phyloP scores from a whole-genome alignment of 2,888 invertebrate genomes.

The Drosophila aldrichi region DNA sequence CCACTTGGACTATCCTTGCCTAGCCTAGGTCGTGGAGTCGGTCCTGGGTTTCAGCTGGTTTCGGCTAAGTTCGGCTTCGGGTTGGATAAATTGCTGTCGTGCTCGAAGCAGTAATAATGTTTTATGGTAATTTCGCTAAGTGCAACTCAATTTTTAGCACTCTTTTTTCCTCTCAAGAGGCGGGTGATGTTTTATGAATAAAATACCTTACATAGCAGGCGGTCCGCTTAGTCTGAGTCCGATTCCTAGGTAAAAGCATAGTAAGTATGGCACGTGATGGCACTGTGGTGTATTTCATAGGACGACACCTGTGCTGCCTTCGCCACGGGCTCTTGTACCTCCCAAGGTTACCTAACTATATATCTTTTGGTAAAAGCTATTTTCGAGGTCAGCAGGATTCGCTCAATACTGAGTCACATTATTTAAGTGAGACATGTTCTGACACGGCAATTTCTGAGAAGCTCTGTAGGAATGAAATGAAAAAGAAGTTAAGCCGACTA shows the following conservation, averaged over 20 bases:
- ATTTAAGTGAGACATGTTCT: slow-evolving; percentile 5
- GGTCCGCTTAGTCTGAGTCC: slow-evolving; percentile 8
- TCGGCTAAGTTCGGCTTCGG: slow-evolving; percentile 8
- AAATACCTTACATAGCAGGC: slow-evolving; percentile 49
- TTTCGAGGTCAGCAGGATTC: slow-evolving; percentile 31
- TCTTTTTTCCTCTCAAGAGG: slow-evolving; percentile 26
- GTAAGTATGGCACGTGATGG: slow-evolving; percentile 3
- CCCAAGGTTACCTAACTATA: slow-evolving; percentile 23
- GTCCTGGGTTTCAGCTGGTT: not conserved
- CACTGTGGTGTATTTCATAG: slow-evolving; percentile 13
- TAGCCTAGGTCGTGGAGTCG: slow-evolving; percentile 9
- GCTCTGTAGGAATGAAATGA: too few relatives aligned
- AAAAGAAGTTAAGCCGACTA: too few relatives aligned
- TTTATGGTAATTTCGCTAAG: slow-evolving; percentile 77
- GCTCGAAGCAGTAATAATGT: slow-evolving; percentile 56
- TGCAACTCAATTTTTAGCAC: slow-evolving; percentile 57
- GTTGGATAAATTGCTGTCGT: slow-evolving; percentile 17
- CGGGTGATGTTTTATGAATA: slow-evolving; percentile 71
- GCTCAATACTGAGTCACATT: slow-evolving; percentile 31
- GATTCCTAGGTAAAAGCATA: not conserved
- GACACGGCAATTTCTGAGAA: not conserved
- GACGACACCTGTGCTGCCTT: not conserved
- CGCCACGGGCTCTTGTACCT: not conserved
- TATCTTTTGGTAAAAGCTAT: slow-evolving; percentile 33
- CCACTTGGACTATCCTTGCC: slow-evolving; percentile 6